A percentile compares a stretch with the other conserved stretches of the same genome.
These are phyloP conservation scores for Tragelaphus buxtoni DNA, from an alignment of 2,113 vertebrate genomes.

Conservation along the genomic window DNA sequence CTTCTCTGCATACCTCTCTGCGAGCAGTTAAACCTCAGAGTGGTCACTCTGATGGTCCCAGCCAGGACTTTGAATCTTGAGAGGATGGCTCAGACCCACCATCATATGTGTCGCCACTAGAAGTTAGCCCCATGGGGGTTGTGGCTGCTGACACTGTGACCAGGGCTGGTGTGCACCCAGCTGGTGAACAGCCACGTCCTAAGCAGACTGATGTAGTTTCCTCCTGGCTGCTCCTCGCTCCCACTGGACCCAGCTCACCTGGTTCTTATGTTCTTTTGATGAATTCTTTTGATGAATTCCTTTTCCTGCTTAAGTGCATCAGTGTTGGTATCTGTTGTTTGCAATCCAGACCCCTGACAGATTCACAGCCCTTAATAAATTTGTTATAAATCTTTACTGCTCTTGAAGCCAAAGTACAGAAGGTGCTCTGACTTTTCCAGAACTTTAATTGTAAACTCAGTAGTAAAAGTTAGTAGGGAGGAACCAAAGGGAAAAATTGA, in stretches of 20 bases:
- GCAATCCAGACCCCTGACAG: neutral
- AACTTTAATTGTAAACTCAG: neutral
- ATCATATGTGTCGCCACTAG: neutral
- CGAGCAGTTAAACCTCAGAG: neutral
- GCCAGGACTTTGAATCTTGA: neutral
- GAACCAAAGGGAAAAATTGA: neutral
- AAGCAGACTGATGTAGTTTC: no score
- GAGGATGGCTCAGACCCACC: neutral
- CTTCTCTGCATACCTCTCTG: no score
- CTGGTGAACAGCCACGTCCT: neutral
- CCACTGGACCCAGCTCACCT: neutral
- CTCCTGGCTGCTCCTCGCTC: neutral
- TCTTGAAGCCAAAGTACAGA: neutral
- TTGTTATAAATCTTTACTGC: neutral
- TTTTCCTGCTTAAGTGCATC: neutral
- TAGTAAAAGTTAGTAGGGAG: neutral
- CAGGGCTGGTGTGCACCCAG: no score
- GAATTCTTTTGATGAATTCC: neutral
- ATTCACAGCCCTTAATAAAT: neutral
- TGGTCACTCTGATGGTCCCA: neutral
- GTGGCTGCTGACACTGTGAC: neutral
- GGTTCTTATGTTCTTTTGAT: neutral
- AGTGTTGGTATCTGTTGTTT: neutral
- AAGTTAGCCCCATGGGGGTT: neutral
- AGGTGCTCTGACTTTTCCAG: neutral